These are phyloP conservation scores for Atlantisia rogersi DNA, from an alignment of 2,113 vertebrate species.

Conservation along the genomic window DNA sequence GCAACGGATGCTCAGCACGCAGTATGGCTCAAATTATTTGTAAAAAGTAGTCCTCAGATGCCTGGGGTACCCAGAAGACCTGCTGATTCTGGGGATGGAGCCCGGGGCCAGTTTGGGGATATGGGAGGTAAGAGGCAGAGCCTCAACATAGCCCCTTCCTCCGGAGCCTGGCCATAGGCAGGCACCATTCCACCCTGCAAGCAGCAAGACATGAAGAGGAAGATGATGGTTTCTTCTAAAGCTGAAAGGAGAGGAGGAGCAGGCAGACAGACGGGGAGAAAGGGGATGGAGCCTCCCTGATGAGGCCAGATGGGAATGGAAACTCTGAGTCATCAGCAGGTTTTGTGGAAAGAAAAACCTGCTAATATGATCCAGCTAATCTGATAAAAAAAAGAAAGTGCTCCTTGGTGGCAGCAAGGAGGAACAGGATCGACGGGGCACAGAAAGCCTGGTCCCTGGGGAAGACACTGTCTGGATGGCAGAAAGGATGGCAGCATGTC, in stretches of 20 bases:
- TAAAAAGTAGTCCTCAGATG: neutral
- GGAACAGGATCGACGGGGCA: neutral
- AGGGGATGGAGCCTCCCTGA: neutral
- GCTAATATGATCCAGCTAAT: neutral
- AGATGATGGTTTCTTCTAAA: neutral
- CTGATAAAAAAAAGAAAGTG: neutral
- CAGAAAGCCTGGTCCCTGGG: rapidly evolving
- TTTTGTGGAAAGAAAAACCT: conserved; percentile 18
- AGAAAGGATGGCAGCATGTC: rapidly evolving
- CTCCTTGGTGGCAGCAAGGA: rapidly evolving
- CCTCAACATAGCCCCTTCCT: neutral
- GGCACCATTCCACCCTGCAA: neutral
- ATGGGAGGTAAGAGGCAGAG: neutral
- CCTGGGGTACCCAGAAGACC: neutral
- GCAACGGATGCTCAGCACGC: neutral
- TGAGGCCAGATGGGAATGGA: neutral
- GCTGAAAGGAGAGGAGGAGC: neutral
- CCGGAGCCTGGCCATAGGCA: neutral
- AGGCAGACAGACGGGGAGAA: neutral
- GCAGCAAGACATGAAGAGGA: neutral
- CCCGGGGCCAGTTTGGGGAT: neutral
- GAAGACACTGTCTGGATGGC: neutral
- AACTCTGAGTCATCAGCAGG: neutral
- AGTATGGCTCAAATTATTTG: neutral
- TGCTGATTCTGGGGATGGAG: neutral